These are phyloP conservation scores for Masticophis lateralis DNA, from an alignment of 2,797 vertebrate species.

Conservation along the genomic window DNA sequence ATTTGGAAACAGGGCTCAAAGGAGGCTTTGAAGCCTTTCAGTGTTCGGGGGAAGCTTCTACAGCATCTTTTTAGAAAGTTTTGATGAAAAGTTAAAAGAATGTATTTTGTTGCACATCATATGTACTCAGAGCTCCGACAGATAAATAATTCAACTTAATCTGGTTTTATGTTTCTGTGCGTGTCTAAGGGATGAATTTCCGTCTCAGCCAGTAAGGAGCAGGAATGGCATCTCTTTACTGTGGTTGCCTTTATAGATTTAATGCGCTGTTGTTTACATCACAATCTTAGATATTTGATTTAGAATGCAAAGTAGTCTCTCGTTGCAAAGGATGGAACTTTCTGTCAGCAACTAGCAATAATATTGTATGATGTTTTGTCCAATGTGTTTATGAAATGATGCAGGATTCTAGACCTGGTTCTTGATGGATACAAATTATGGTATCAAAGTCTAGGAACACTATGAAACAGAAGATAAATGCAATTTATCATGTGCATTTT, in stretches of 20 bases:
- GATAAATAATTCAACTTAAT: not conserved
- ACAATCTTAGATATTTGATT: not conserved
- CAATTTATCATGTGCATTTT: not conserved
- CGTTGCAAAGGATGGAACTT: not conserved
- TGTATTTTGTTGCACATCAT: not conserved
- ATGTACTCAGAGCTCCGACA: not conserved
- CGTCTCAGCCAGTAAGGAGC: not conserved
- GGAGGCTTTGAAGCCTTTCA: not conserved
- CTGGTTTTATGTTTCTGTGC: not conserved
- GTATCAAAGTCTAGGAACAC: not conserved
- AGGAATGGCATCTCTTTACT: not conserved
- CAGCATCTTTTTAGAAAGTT: not conserved
- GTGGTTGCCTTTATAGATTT: not conserved
- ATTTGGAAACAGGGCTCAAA: no score
- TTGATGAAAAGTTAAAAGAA: not conserved
- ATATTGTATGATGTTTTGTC: not conserved
- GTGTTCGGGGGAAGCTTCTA: not conserved
- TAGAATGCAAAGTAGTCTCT: no score
- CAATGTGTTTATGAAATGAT: no score
- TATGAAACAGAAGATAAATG: not conserved
- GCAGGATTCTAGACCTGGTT: not conserved
- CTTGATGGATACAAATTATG: not conserved
- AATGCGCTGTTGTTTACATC: not conserved
- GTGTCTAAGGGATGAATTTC: not conserved
- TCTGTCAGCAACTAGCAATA: not conserved